Base-by-base conservation (phyloP, 2,113 vertebrate species). In the Dicerorhinus sumatrensis region DNA sequence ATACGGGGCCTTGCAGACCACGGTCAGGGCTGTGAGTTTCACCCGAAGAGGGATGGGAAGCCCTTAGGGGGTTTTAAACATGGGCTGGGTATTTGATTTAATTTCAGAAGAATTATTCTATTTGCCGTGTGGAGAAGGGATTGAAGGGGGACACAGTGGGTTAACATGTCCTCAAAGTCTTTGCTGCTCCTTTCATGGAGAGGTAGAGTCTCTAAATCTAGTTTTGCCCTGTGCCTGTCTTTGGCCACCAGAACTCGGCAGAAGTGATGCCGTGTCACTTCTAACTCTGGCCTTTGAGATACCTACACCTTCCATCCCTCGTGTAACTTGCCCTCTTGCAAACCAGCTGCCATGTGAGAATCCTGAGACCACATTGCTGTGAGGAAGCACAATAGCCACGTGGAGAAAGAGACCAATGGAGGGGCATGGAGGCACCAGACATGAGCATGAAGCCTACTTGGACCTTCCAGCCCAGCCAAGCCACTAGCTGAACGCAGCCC, bases 381-480 rank as follows among this genome's bases (percentile, higher is more conserved):
- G 23, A 51, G 8, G 16, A 92, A 89, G 65, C 36, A 14, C 21
- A 39, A 69, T 0, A 14, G 6, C 8, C 33, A 36, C 0, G 0
- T 14, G 31, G 39, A 94, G 25, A 56, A 39, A 46, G 42, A 17
- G 70, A 12, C 6, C 21, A 10, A 2, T 27, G 46, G 23, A 54
- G 25, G 8, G 31, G 27, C 3, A 12, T 0, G 3, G 29, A 77
- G 27, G 62, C 9, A 54, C 31, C 39, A 39, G 62, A 62, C 12
- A 2, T 5, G 25, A 76, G 70, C 5, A 1, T 20, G 20, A 56
- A 81, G 75, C 6, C 58, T 54, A 6, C 6, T 23, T 39, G 25
- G 16, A 33, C n/a, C 27, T 62, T 48, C 60, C 39, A 80, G 77
- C 25, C 60, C 67, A n/a, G 86, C 31, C 29, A 8, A 87, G 86